A percentile compares a stretch with the other conserved stretches of the same genome.
Evolutionary conservation across 2,113 vertebrate species (phyloP).

Genomic region (Hydropotes inermis): DNA sequence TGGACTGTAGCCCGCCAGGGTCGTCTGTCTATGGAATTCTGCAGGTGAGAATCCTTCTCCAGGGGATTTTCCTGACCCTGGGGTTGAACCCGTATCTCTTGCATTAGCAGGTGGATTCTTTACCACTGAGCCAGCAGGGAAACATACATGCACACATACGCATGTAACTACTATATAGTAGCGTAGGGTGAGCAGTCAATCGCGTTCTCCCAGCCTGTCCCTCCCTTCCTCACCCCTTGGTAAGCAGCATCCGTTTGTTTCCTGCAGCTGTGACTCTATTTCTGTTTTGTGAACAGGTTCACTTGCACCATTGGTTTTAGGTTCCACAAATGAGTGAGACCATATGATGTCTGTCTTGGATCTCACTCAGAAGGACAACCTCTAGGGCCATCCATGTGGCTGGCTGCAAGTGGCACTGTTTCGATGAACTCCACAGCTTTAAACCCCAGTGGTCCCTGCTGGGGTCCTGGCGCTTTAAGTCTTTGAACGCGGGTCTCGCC

Average conservation of each 20-base stretch:
- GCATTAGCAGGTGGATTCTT: neutral
- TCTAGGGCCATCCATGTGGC: neutral
- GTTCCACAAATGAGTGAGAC: neutral
- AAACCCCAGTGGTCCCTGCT: neutral
- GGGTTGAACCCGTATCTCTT: neutral
- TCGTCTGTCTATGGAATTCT: neutral
- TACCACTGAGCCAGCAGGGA: neutral
- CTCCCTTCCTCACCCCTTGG: neutral
- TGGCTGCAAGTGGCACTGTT: neutral
- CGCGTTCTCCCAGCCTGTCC: neutral
- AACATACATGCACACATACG: accelerated
- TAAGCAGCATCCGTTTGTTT: neutral
- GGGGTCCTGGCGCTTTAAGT: neutral
- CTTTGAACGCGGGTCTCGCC: neutral
- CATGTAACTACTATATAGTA: neutral
- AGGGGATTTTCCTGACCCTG: neutral
- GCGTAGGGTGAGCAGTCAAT: neutral
- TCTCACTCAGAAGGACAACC: neutral
- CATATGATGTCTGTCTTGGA: neutral
- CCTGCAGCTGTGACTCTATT: neutral
- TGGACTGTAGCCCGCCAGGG: neutral
- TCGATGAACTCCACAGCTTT: neutral
- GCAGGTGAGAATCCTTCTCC: neutral
- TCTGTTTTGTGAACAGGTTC: neutral
- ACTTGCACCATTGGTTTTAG: neutral